A percentile compares a stretch with the other conserved stretches of the same genome.
phyloP scores from a whole-genome alignment of 2,797 vertebrate species.

The Sebastes diploproa region DNA sequence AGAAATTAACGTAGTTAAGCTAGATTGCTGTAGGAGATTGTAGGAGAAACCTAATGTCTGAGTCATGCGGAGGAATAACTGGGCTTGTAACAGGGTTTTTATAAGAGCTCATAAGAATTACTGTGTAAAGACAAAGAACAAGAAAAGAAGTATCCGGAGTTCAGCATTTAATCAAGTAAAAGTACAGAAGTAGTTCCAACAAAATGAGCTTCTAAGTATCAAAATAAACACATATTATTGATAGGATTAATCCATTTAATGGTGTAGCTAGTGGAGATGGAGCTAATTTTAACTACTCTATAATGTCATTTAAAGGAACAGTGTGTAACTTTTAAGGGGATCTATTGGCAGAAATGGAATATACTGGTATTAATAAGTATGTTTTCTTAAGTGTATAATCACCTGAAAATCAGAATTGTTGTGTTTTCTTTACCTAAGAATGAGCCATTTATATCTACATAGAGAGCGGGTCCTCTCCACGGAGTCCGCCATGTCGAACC shows the following conservation, averaged over 20 bases:
- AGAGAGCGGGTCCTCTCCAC: too few species aligned
- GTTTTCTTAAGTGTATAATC: too few species aligned
- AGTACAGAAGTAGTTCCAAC: not conserved
- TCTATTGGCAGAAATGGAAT: too few species aligned
- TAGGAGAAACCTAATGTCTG: not conserved
- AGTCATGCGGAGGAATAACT: not conserved
- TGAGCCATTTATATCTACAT: too few species aligned
- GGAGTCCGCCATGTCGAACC: too few species aligned
- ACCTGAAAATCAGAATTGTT: too few species aligned
- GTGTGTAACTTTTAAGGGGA: too few species aligned
- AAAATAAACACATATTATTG: not conserved
- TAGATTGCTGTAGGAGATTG: not conserved
- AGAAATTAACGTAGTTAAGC: not conserved
- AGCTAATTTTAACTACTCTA: not conserved
- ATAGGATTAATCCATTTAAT: not conserved
- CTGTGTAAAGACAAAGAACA: not conserved
- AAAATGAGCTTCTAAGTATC: not conserved
- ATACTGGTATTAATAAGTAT: too few species aligned
- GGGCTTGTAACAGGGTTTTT: not conserved
- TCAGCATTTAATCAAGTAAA: not conserved
- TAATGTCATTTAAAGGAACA: too few species aligned
- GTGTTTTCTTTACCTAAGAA: too few species aligned
- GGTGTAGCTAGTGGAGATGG: not conserved
- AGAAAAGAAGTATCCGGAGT: not conserved
- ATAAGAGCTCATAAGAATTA: not conserved